Base-by-base conservation (phyloP, 2,888 invertebrate species). In the Drosophila fungiperda region DNA sequence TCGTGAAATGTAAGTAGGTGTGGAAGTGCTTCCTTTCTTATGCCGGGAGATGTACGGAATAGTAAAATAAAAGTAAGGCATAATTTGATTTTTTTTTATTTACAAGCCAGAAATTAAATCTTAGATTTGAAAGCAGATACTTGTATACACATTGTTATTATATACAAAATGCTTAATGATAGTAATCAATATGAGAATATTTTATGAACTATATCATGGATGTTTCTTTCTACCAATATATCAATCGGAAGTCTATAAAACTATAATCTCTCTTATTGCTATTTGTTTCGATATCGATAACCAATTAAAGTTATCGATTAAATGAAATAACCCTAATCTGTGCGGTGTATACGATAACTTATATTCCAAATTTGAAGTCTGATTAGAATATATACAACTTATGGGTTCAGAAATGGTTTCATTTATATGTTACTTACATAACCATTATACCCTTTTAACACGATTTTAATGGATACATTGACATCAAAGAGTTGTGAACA, bases 401-500 rank as follows among this genome's bases (percentile, higher is more conserved):
- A 15, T 45, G 23, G 15, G 1, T 15, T 23, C 12, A 45, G 15
- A 8, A 0, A 17, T 17, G 17, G 1, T 38, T 17, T 9, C 1
- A 17, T 17, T 9, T n/a, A 17, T 8, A 20, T 12, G 20, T 45
- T 20, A 12, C 20, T 8, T 23, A 45, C 23, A 23, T 15, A 15
- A 8, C 8, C 23, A 45, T 45, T 45, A 23, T 15, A 45, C 23
- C 45, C 45, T 4, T 45, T 12, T 23, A 2, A 45, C 23, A 45
- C 23, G 17, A 15, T 45, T 15, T 8, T 23, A 45, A 23, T 45
- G 45, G 45, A 8, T 23, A 26, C 8, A 8, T 26, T 23, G 65
- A 60, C 72, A 59, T 77, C 54, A 69, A 83, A 71, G 74, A 69
- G 63, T 69, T 82, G 61, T 59, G 59, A 52, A 62, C 65, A 67